Evolutionary conservation across 2,797 vertebrate species (phyloP).

Genomic region (Hyperoplus immaculatus): DNA sequence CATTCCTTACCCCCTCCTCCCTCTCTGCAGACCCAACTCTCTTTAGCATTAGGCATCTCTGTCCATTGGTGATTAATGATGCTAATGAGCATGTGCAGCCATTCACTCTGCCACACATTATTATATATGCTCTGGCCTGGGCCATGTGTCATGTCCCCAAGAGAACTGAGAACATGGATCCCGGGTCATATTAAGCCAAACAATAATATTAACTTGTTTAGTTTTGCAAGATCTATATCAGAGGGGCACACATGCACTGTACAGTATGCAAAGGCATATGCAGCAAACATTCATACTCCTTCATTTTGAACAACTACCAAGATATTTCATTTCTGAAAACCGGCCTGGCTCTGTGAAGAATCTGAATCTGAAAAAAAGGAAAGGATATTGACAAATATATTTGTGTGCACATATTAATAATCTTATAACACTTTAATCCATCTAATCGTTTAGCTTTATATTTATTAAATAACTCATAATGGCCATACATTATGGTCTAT

Average conservation of each 20-base stretch:
- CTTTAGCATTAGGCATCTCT: conserved; percentile 79
- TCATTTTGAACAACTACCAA: conserved; percentile 12
- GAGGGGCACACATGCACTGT: not conserved
- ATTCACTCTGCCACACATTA: conserved; percentile 79
- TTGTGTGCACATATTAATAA: conserved; percentile 16
- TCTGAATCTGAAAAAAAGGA: not conserved
- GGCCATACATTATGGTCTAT: not conserved
- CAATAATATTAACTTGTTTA: conserved; percentile 54
- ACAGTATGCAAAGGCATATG: not conserved
- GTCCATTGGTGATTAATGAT: conserved; percentile 83
- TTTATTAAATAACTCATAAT: conserved; percentile 15
- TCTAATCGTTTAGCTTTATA: conserved; percentile 5
- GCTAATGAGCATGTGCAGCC: conserved; percentile 84
- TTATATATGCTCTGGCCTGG: conserved; percentile 77
- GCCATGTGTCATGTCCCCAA: conserved; percentile 77
- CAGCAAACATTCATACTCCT: conserved; percentile 4
- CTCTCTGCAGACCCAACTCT: conserved; percentile 68
- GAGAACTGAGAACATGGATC: conserved; percentile 51
- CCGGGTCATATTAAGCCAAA: conserved; percentile 56
- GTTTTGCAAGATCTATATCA: conserved; percentile 46
- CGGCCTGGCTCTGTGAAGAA: too few relatives aligned
- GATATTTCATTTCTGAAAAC: conserved; percentile 5
- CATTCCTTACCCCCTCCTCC: conserved; percentile 41
- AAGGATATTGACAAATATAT: not conserved
- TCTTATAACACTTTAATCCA: not conserved